Conservation (phyloP, 1,140 invertebrate species). For the Melitaea cinxia region DNA sequence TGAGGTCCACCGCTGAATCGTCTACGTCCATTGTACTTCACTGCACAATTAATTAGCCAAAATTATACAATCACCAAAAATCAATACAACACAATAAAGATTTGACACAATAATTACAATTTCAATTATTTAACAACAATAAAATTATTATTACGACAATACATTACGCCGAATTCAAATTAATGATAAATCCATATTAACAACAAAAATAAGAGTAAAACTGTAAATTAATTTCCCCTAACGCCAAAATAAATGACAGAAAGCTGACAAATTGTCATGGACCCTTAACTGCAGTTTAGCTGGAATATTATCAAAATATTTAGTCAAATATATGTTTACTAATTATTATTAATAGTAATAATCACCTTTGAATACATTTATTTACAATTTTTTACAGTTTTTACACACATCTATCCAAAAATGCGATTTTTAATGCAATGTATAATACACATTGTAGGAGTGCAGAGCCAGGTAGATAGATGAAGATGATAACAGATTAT, state of each 20-base stretch:
- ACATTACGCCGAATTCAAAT: background rate
- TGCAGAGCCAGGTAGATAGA: background rate
- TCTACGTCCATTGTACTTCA: constrained; percentile 84
- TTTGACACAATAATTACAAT: constrained; percentile 17
- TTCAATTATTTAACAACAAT: background rate
- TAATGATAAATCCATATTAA: background rate
- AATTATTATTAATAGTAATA: background rate
- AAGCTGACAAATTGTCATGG: constrained; percentile 19
- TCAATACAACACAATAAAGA: constrained; percentile 47
- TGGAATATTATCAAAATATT: background rate
- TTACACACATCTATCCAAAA: background rate
- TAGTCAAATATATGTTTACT: background rate
- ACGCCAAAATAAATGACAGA: constrained; percentile 22
- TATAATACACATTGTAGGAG: constrained; percentile 5
- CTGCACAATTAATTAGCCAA: constrained; percentile 54
- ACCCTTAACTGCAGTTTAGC: background rate
- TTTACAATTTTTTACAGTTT: background rate
- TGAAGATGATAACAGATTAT: background rate
- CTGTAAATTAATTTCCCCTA: constrained; percentile 7
- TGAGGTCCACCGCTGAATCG: constrained; percentile 88
- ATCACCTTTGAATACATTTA: background rate
- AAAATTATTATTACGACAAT: background rate
- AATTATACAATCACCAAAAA: constrained; percentile 57
- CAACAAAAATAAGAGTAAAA: background rate
- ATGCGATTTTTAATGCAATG: background rate